These are phyloP conservation scores for Ophonus ardosiacus DNA, from an alignment of 2,888 invertebrate genomes.

Conservation along the genomic window DNA sequence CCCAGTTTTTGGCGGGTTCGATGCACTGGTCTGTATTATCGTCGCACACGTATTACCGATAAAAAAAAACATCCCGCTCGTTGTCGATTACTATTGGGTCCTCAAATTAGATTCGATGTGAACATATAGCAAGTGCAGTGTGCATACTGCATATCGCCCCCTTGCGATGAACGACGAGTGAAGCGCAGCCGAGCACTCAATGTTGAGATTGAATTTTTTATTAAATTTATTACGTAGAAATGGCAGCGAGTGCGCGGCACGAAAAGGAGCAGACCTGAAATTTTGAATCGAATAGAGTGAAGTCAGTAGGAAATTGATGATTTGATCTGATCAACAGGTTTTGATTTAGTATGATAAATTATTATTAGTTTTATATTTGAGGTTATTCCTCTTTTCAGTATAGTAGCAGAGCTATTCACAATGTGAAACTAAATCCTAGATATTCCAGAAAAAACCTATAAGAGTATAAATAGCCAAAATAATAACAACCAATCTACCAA, in stretches of 20 bases:
- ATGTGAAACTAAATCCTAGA: too few species aligned
- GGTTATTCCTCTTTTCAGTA: too few species aligned
- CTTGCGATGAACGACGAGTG: background rate
- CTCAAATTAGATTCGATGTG: conserved; percentile 30
- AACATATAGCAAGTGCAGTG: conserved; percentile 12
- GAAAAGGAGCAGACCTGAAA: background rate
- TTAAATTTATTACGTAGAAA: conserved; percentile 40
- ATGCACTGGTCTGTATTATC: too few species aligned
- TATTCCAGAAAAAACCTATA: too few species aligned
- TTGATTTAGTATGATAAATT: background rate
- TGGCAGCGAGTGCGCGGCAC: background rate
- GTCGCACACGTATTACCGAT: too few species aligned
- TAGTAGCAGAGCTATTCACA: too few species aligned
- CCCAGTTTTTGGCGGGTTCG: too few species aligned
- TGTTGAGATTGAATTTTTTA: conserved; percentile 46
- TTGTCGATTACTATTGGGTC: background rate
- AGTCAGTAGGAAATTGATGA: background rate
- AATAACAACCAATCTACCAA: too few species aligned
- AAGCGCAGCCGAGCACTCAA: conserved; percentile 2
- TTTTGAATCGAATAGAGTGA: background rate
- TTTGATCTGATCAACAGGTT: background rate
- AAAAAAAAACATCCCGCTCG: background rate
- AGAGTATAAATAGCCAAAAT: too few species aligned
- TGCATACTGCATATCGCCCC: background rate
- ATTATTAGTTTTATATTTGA: too few species aligned